These are phyloP conservation scores for Sialis fuliginosa DNA, from an alignment of 2,888 invertebrate species.

Conservation along the genomic window DNA sequence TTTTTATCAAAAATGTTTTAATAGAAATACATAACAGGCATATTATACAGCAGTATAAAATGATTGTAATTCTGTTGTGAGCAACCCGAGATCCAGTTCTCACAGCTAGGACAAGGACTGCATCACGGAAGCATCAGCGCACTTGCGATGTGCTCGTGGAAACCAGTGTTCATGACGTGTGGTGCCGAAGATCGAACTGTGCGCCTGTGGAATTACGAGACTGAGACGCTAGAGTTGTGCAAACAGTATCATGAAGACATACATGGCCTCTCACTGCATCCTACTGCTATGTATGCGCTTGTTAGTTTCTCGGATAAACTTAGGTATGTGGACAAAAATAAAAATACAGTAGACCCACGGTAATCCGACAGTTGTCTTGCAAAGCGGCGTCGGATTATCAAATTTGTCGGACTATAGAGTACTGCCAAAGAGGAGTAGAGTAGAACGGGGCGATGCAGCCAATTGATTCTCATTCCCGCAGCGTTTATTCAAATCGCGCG, in stretches of 20 bases:
- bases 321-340: conserved; percentile 70
- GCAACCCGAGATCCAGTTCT: conserved; percentile 37
- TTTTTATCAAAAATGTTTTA: too few relatives aligned
- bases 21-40: too few relatives aligned
- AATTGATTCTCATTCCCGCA: too few relatives aligned
- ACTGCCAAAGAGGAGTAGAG: too few relatives aligned
- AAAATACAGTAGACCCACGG: too few relatives aligned
- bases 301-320: conserved; percentile 85
- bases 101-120: conserved; percentile 50
- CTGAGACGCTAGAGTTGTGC: conserved; percentile 56
- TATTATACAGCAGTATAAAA: too few relatives aligned
- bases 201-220: conserved; percentile 84
- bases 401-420: too few relatives aligned
- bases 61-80: background rate
- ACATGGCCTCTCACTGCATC: conserved; percentile 59
- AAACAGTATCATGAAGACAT: conserved; percentile 75
- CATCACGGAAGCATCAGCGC: conserved; percentile 70
- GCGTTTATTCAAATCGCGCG: too few relatives aligned
- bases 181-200: conserved; percentile 68
- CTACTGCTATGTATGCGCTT: conserved; percentile 65
- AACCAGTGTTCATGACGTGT: conserved; percentile 71
- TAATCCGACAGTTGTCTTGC: too few relatives aligned
- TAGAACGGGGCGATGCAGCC: too few relatives aligned
- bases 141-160: conserved; percentile 74
- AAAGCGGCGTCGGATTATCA: too few relatives aligned